These are phyloP conservation scores for Brachypalpus laphriformis DNA, from an alignment of 2,888 invertebrate species.

Conservation along the genomic window DNA sequence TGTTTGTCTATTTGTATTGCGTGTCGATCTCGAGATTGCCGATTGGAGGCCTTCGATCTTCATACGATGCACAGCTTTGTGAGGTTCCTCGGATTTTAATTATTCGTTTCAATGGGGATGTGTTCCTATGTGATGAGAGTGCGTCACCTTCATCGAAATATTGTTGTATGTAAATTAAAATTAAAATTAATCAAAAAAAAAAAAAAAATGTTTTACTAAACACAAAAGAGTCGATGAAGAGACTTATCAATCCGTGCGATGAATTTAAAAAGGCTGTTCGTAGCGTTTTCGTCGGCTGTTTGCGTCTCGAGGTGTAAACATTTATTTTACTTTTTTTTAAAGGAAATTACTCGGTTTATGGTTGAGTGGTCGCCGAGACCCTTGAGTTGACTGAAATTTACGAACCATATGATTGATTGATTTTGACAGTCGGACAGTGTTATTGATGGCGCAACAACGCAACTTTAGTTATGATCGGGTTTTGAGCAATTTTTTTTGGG, in stretches of 20 bases:
- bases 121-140: slow-evolving; percentile 12
- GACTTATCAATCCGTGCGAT: slow-evolving; percentile 52
- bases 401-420: slow-evolving; percentile 60
- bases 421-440: slow-evolving; percentile 46
- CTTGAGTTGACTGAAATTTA: slow-evolving; percentile 38
- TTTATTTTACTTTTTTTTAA: slow-evolving; percentile 42
- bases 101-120: slow-evolving; percentile 55
- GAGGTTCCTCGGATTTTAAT: slow-evolving; percentile 25
- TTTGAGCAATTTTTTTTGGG: not conserved
- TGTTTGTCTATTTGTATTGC: slow-evolving; percentile 13
- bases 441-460: slow-evolving; percentile 48
- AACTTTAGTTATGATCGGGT: slow-evolving; percentile 12
- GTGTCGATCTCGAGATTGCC: slow-evolving; percentile 15
- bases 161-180: slow-evolving; percentile 62
- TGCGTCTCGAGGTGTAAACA: slow-evolving; percentile 65
- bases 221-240: slow-evolving; percentile 41
- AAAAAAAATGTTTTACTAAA: slow-evolving; percentile 9
- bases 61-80: slow-evolving; percentile 9
- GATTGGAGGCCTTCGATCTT: slow-evolving; percentile 20
- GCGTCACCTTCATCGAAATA: slow-evolving; percentile 57
- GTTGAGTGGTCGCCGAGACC: slow-evolving; percentile 44
- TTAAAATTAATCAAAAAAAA: not conserved
- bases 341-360: slow-evolving; percentile 41
- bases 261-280: slow-evolving; percentile 56
- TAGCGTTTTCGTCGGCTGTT: slow-evolving; percentile 5